Base-by-base conservation (phyloP, 2,797 vertebrate species). In the Acanthis flammea region DNA sequence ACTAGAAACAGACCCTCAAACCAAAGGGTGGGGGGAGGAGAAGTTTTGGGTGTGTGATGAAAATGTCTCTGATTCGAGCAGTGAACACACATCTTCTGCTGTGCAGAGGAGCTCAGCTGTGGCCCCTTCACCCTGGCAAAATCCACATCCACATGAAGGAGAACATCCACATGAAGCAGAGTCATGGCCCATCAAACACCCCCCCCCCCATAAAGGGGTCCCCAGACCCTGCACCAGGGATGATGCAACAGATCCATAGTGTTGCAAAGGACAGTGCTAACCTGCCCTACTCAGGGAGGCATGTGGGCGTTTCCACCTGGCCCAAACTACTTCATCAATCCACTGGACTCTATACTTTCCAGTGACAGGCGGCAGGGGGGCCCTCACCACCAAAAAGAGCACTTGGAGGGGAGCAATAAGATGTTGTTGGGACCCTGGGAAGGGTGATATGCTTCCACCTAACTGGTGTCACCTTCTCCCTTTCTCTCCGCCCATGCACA, bases 281-380 rank as follows among this genome's bases (percentile, higher is more conserved):
- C 6, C 12, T 22, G 33, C 19, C 50, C 33, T 19, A 10, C 7
- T 4, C 10, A 15, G 23, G 23, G 5, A 71, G 19, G 39, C 39
- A n/a, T 2, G 1, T 53, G 39, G 28, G 39, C 3, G 0, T 15
- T 62, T 28, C 48, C 19, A 61, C 28, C 33, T 21, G 50, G 13
- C 48, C 33, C 30, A 62, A 47, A 33, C 2, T 4, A n/a, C 50
- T 39, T 19, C 7, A 47, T 62, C 45, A 47, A 47, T 23, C 24
- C 33, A 30, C 30, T 82, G 30, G 33, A 63, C 24, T 55, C 24
- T 25, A 30, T 11, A 11, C 8, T 21, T 47, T 24, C 19, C 1
- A 3, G 30, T 2, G 0, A 47, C 12, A 10, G 18, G 18, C 0
- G 1, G 28, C 42, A 76, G 33, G 23, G 28, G 16, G 10, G 47